Conservation (phyloP, 2,797 vertebrate species). For the Arrhamphus sclerolepis region DNA sequence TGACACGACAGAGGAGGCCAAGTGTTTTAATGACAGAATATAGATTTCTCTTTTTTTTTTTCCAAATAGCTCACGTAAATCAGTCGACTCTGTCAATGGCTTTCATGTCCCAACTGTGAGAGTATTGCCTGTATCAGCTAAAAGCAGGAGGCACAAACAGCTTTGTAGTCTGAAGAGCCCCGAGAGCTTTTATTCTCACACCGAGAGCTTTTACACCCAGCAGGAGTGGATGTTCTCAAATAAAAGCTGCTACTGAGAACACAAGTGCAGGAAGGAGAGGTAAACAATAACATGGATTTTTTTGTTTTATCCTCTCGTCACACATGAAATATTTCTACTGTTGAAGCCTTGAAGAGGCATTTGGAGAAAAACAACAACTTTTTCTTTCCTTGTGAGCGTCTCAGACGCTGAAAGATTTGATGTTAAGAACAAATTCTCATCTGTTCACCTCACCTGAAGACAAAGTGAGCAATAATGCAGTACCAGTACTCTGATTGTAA, state of each 20-base stretch:
- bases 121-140: conserved; percentile 41
- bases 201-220: conserved; percentile 9
- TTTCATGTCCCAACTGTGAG: conserved; percentile 37
- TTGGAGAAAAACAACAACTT: no score
- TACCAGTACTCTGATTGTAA: no score
- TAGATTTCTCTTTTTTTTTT: conserved; percentile 69
- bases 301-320: no score
- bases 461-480: no score
- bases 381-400: no score
- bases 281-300: neutral
- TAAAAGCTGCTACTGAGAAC: neutral
- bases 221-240: conserved; percentile 6
- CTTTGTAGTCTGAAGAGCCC: conserved; percentile 21
- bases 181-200: conserved; percentile 22
- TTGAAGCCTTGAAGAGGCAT: no score
- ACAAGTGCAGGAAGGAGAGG: neutral
- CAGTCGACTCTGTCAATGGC: conserved; percentile 52
- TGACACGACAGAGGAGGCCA: conserved; percentile 49
- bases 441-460: no score
- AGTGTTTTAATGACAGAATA: conserved; percentile 70
- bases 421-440: no score
- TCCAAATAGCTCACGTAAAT: conserved; percentile 70
- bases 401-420: no score
- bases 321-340: no score
- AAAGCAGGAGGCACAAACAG: conserved; percentile 15